phyloP scores from a whole-genome alignment of 1,140 invertebrate species.

The Sipha flava region DNA sequence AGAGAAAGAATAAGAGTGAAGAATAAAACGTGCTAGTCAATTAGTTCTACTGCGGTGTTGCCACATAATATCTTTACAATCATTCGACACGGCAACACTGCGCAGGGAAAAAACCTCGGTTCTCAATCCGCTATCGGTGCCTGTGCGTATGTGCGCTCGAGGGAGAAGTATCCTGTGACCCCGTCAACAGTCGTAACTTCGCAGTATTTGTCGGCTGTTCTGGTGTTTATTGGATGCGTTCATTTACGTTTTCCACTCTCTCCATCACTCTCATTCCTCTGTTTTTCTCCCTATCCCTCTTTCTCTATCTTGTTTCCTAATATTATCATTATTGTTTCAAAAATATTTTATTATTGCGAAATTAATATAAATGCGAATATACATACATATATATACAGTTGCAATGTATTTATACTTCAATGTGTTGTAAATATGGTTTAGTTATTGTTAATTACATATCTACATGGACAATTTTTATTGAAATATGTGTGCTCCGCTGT shows the following conservation, averaged over 20 bases:
- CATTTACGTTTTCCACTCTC: slow-evolving; percentile 17
- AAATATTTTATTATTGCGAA: not conserved
- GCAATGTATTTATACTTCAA: not conserved
- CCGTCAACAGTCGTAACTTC: slow-evolving; percentile 13
- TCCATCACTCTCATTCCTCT: not conserved
- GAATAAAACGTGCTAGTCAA: not conserved
- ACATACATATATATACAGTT: not conserved
- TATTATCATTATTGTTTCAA: not conserved
- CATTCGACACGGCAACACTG: slow-evolving; percentile 16
- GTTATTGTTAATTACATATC: not conserved
- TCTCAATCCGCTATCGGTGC: not conserved
- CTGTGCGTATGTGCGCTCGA: slow-evolving; percentile 1
- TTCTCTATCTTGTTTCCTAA: not conserved
- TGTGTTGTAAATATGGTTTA: not conserved
- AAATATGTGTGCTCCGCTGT: not conserved
- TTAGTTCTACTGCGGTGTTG: slow-evolving; percentile 24
- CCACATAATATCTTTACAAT: not conserved
- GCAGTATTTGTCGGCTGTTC: not conserved
- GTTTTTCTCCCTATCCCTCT: not conserved
- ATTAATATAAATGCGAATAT: not conserved
- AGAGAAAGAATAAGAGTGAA: not conserved
- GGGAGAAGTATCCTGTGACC: not conserved
- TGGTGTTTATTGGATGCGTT: slow-evolving; percentile 15
- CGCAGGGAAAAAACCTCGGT: not conserved
- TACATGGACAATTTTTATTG: not conserved